Conservation (phyloP, 2,113 vertebrate species). For the Dendropsophus ebraccatus region DNA sequence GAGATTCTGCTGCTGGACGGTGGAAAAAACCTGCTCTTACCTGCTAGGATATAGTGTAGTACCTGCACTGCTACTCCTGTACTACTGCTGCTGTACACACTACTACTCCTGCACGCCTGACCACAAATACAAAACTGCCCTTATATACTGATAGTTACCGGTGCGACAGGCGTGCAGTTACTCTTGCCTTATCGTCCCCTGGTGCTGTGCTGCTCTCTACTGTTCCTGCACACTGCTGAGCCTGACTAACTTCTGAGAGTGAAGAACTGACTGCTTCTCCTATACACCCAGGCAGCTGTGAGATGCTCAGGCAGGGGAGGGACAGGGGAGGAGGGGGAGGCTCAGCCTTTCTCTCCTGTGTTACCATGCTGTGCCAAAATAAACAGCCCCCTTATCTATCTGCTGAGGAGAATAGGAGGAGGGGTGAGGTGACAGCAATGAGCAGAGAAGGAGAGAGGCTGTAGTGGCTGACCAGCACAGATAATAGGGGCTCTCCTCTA, state of each 20-base stretch:
- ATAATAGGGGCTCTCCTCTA: neutral
- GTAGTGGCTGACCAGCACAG: neutral
- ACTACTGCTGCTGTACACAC: neutral
- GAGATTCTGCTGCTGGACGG: no score
- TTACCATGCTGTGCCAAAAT: slow-evolving; percentile 52
- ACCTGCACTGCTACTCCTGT: neutral
- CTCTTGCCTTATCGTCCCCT: no score
- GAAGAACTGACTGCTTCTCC: neutral
- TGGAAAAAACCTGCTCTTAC: neutral
- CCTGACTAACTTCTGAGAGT: neutral
- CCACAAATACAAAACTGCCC: no score
- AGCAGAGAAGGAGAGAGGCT: neutral
- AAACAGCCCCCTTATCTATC: slow-evolving; percentile 53
- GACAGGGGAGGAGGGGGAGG: slow-evolving; percentile 2
- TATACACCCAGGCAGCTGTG: neutral
- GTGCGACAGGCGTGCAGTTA: no score
- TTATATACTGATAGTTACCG: no score
- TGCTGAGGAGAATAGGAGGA: slow-evolving; percentile 13
- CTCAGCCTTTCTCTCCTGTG: neutral
- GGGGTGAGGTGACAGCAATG: slow-evolving; percentile 29
- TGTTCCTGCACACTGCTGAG: neutral
- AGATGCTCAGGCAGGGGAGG: slow-evolving; percentile 51
- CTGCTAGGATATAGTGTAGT: neutral
- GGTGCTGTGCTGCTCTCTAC: neutral
- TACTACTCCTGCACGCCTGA: neutral